These are phyloP conservation scores for Bicyclus anynana DNA, from an alignment of 1,140 invertebrate genomes.

Conservation along the genomic window DNA sequence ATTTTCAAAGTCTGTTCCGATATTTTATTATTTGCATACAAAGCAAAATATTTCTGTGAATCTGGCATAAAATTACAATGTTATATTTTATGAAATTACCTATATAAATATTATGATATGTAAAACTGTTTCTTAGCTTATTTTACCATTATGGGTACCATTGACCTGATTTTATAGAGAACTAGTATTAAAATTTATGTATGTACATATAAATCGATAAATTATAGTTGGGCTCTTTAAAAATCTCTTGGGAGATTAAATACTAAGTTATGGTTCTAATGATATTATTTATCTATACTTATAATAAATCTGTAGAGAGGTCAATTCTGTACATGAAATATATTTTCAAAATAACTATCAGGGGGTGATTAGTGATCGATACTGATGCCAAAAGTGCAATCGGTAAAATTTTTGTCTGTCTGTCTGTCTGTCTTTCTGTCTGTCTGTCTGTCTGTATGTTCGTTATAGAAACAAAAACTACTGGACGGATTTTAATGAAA, in stretches of 20 bases:
- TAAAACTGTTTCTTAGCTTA: neutral
- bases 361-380: no score
- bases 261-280: neutral
- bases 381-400: no score
- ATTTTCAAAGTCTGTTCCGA: neutral
- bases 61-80: neutral
- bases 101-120: neutral
- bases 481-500: no score
- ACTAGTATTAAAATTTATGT: neutral
- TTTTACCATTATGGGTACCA: neutral
- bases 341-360: no score
- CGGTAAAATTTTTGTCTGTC: no score
- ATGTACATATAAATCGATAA: neutral
- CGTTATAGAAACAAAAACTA: no score
- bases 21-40: neutral
- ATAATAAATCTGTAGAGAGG: neutral
- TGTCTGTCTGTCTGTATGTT: no score
- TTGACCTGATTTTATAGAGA: neutral
- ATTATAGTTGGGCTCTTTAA: neutral
- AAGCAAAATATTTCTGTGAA: neutral
- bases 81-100: neutral
- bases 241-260: neutral
- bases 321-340: no score
- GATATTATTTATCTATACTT: neutral
- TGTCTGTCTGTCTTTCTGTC: no score